Evolutionary conservation across 2,888 invertebrate species (phyloP), one percentile per base, ranked within the genome.

Genomic region (Rotaria magnacalcarata): DNA sequence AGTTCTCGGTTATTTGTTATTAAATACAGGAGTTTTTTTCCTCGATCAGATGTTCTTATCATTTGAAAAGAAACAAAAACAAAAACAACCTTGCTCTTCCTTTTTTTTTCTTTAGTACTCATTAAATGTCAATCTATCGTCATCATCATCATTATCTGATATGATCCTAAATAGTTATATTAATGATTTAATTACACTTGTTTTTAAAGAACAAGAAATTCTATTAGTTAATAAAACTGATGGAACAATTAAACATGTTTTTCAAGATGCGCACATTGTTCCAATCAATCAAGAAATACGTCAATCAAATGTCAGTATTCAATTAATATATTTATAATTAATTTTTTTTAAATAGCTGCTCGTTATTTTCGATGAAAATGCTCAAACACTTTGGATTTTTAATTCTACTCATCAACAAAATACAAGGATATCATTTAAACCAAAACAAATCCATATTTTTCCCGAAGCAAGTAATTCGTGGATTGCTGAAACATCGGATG

Each of bases 341-440:
- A 1, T 56, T 14, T 67, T 16, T 34, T 41, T 67, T 27, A 2
- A 11, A 34, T 67, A 67, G 67, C 0, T 34, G 16, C 16, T 67
- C 6, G 34, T 19, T 19, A 67, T 67, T 19, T 67, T 19, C 24
- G 67, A 67, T 67, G 67, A 67, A 34, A 67, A 67, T 67, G 16
- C 67, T 34, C 67, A 41, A 27, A 34, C 34, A 67, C 27, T 67
- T 67, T 67, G 27, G 11, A 34, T 34, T 19, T 67, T 41, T 1
- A 41, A 67, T 67, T 67, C 67, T 67, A 67, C 16, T 67, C 67
- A 67, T 67, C 34, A 67, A 41, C 67, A 67, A 16, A 67, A 67
- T 4, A n/a, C 67, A 67, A 19, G 1, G 6, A 34, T 67, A 19
- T 16, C 16, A 6, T 67, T 67, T 19, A 67, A 67, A 41, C 67